A percentile compares a stretch with the other conserved stretches of the same genome.
Conservation (phyloP, 2,113 vertebrate species). For the Taurulus bubalis region DNA sequence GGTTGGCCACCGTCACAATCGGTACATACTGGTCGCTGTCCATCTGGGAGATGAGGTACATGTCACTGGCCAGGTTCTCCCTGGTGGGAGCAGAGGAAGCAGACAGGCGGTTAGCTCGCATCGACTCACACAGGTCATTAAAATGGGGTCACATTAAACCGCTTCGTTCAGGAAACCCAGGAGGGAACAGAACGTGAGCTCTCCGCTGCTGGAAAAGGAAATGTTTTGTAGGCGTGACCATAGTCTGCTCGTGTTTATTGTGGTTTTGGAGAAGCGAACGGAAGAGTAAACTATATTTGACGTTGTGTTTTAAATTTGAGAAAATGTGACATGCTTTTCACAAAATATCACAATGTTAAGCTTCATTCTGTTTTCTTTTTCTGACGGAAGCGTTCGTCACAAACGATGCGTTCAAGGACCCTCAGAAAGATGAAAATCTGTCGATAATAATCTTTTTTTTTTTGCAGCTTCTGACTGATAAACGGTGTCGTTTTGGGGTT, state of each 20-base stretch:
- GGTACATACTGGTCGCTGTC: conserved; percentile 99
- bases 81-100: conserved; percentile 68
- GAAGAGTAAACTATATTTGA: neutral
- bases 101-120: neutral
- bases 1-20: conserved; percentile 97
- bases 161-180: neutral
- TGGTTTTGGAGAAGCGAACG: neutral
- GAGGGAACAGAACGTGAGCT: neutral
- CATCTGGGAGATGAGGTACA: conserved; percentile 99
- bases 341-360: no score
- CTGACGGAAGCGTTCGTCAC: no score
- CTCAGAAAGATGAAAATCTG: no score
- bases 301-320: neutral
- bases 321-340: no score
- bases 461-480: no score
- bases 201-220: neutral
- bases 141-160: neutral
- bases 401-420: no score
- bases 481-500: no score
- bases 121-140: neutral
- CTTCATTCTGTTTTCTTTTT: no score
- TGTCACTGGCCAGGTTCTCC: conserved; percentile 99
- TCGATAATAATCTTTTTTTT: neutral
- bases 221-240: neutral
- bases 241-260: neutral